Evolutionary conservation across 2,797 vertebrate genomes (phyloP).

Genomic region (Furcifer pardalis): DNA sequence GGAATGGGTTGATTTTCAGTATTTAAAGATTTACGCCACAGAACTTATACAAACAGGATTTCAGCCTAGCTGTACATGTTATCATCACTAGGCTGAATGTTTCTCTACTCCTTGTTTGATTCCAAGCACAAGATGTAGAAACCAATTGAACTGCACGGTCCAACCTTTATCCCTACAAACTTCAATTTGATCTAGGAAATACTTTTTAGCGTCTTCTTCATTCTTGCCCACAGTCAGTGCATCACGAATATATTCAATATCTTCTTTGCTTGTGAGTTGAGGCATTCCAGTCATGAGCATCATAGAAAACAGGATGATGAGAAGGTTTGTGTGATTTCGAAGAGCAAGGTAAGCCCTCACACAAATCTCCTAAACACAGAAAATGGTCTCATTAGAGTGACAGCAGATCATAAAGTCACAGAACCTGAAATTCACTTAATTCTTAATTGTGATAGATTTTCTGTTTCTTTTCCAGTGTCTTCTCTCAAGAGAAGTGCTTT

Average conservation of each 20-base stretch:
- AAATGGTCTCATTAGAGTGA: not conserved
- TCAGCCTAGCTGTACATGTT: slow-evolving; percentile 26
- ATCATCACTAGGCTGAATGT: slow-evolving; percentile 83
- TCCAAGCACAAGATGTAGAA: slow-evolving; percentile 95
- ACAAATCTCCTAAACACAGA: slow-evolving; percentile 84
- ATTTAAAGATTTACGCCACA: no score
- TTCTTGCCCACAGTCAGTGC: slow-evolving; percentile 91
- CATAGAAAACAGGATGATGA: slow-evolving; percentile 99
- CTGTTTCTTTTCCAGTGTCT: not conserved
- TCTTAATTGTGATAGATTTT: not conserved
- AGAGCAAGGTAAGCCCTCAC: slow-evolving; percentile 95
- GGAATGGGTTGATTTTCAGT: no score
- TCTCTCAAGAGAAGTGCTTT: not conserved
- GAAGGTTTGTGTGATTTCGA: slow-evolving; percentile 94
- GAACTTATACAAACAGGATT: no score
- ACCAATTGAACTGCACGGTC: slow-evolving; percentile 99
- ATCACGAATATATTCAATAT: slow-evolving; percentile 96
- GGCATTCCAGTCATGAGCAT: slow-evolving; percentile 99
- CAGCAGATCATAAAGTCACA: not conserved
- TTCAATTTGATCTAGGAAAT: slow-evolving; percentile 97
- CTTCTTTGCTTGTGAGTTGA: slow-evolving; percentile 95
- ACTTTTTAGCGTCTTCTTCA: slow-evolving; percentile 91
- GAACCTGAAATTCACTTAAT: not conserved
- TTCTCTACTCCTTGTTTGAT: slow-evolving; percentile 98
- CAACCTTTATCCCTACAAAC: slow-evolving; percentile 98